Evolutionary conservation across 2,888 invertebrate species (phyloP).

Genomic region (Gandaritis pyraliata): DNA sequence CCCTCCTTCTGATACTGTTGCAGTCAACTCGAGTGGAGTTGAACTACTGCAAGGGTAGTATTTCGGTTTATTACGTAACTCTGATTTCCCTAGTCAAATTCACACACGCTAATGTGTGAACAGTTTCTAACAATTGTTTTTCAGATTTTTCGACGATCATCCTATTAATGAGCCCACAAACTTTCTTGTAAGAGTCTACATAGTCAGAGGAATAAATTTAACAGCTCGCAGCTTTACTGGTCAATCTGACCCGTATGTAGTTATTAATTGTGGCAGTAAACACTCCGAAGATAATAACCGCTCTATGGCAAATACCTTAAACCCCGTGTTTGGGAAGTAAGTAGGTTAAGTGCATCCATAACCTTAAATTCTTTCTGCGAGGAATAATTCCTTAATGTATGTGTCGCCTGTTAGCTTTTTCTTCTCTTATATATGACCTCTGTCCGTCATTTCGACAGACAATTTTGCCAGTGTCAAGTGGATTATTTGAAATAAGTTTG

Average conservation of each 20-base stretch:
- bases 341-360: too few relatives aligned
- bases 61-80: background rate
- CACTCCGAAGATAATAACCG: slow-evolving; percentile 86
- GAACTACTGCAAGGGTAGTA: slow-evolving; percentile 81
- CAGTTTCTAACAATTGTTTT: slow-evolving; percentile 23
- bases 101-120: too few relatives aligned
- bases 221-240: slow-evolving; percentile 86
- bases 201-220: slow-evolving; percentile 89
- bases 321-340: slow-evolving; percentile 93
- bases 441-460: too few relatives aligned
- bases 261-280: slow-evolving; percentile 87
- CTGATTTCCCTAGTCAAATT: too few relatives aligned
- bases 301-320: slow-evolving; percentile 88
- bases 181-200: slow-evolving; percentile 90
- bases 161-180: slow-evolving; percentile 86
- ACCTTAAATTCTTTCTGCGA: too few relatives aligned
- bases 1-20: slow-evolving; percentile 77
- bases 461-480: too few relatives aligned
- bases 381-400: too few relatives aligned
- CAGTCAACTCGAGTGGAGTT: slow-evolving; percentile 78
- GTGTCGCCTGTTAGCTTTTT: too few relatives aligned
- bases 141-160: slow-evolving; percentile 83
- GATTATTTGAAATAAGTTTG: too few relatives aligned
- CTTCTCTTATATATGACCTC: too few relatives aligned
- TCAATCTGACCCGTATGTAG: slow-evolving; percentile 91